phyloP scores from a whole-genome alignment of 2,797 vertebrate species.

The Sebastes cheni region DNA sequence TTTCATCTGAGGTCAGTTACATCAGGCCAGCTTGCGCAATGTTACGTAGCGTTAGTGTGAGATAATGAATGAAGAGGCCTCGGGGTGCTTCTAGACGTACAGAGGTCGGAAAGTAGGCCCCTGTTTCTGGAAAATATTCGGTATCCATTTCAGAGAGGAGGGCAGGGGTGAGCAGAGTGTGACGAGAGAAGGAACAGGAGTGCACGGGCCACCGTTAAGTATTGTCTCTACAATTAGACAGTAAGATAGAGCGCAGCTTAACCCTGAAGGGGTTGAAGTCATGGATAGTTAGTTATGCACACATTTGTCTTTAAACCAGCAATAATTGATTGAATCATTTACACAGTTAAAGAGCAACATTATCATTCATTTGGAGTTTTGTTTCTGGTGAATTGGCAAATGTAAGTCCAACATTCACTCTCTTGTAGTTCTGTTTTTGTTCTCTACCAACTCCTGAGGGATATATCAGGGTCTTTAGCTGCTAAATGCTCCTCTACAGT shows the following conservation, averaged over 20 bases:
- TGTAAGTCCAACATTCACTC: neutral
- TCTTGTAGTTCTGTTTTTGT: neutral
- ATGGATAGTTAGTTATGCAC: neutral
- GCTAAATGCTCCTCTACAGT: neutral
- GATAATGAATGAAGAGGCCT: constrained; percentile 51
- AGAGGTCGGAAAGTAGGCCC: constrained; percentile 64
- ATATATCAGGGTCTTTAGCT: neutral
- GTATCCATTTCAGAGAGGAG: constrained; percentile 66
- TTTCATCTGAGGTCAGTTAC: constrained; percentile 2
- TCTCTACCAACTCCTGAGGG: neutral
- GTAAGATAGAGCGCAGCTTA: neutral
- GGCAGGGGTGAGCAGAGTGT: constrained; percentile 53
- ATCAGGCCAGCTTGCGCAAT: neutral
- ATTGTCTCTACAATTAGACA: constrained; percentile 19
- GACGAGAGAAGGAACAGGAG: constrained; percentile 43
- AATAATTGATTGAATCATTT: neutral
- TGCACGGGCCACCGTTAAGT: constrained; percentile 14
- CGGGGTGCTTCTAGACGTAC: constrained; percentile 35
- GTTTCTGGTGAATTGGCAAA: too few species aligned
- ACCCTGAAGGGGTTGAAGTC: neutral
- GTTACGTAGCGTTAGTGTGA: constrained; percentile 2
- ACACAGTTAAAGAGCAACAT: neutral
- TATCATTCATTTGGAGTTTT: neutral
- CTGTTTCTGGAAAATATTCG: constrained; percentile 66
- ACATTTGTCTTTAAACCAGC: neutral